A percentile compares a stretch with the other conserved stretches of the same genome.
phyloP scores from a whole-genome alignment of 2,113 vertebrate genomes.

The Thryonomys swinderianus region DNA sequence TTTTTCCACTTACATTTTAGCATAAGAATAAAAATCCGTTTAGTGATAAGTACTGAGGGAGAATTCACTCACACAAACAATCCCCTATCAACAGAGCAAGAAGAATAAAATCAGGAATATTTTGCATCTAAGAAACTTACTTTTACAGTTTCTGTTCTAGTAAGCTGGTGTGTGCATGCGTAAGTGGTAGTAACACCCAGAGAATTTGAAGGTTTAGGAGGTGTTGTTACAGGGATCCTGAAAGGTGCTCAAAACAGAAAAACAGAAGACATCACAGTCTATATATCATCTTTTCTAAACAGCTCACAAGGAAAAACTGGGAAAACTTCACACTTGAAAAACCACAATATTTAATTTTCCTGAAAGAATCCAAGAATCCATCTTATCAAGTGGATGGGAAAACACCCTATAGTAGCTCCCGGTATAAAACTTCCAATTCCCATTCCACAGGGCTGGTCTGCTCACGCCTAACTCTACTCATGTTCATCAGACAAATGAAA shows the following conservation, averaged over 20 bases:
- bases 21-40: constrained; percentile 23
- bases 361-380: constrained; percentile 51
- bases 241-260: constrained; percentile 7
- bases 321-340: constrained; percentile 67
- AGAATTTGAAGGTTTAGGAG: constrained; percentile 2
- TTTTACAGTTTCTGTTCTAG: constrained; percentile 24
- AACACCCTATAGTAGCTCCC: constrained; percentile 38
- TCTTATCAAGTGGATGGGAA: neutral
- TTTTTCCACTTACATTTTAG: constrained; percentile 48
- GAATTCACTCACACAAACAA: neutral
- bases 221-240: neutral
- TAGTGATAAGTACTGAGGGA: neutral
- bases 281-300: constrained; percentile 61
- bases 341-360: constrained; percentile 75
- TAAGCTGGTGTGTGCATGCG: constrained; percentile 62
- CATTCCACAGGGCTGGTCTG: neutral
- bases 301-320: constrained; percentile 67
- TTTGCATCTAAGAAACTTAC: constrained; percentile 41
- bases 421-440: constrained; percentile 1
- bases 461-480: constrained; percentile 15
- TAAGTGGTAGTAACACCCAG: neutral
- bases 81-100: neutral
- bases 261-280: constrained; percentile 28
- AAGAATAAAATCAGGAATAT: neutral
- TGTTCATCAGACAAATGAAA: constrained; percentile 17